Percentiles rank a stretch among this genome's conserved stretches.
Evolutionary conservation across 1,140 invertebrate genomes (phyloP).

Genomic region (Pseudomyrmex concolor): DNA sequence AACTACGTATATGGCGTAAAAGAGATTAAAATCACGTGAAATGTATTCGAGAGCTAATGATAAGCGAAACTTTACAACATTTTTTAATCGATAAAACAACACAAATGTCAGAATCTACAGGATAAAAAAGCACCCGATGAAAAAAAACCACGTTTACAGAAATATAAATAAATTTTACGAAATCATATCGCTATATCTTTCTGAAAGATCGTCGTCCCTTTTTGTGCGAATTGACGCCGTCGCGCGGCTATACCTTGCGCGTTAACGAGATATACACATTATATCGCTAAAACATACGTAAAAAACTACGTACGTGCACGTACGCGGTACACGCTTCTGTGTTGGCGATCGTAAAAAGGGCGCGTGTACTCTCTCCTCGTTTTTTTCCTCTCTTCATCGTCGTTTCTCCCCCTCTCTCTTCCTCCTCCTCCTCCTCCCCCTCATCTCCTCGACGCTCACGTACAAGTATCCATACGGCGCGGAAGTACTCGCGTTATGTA

Average conservation of each 20-base stretch:
- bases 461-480: constrained; percentile 56
- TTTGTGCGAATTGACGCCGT: constrained; percentile 8
- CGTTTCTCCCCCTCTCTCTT: background rate
- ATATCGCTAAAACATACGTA: constrained; percentile 74
- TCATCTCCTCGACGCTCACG: constrained; percentile 54
- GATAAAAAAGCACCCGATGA: no score
- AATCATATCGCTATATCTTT: no score
- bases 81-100: no score
- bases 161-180: no score
- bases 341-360: constrained; percentile 58
- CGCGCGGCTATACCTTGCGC: constrained; percentile 24
- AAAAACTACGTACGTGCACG: constrained; percentile 48
- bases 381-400: constrained; percentile 18
- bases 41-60: no score
- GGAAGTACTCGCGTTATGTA: constrained; percentile 69
- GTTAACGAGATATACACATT: constrained; percentile 75
- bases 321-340: constrained; percentile 35
- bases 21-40: background rate
- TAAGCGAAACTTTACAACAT: no score
- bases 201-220: background rate
- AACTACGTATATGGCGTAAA: constrained; percentile 5
- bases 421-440: background rate
- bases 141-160: no score
- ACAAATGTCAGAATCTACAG: background rate
- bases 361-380: background rate